Conservation (phyloP, 2,113 vertebrate species). For the Toxostoma redivivum region DNA sequence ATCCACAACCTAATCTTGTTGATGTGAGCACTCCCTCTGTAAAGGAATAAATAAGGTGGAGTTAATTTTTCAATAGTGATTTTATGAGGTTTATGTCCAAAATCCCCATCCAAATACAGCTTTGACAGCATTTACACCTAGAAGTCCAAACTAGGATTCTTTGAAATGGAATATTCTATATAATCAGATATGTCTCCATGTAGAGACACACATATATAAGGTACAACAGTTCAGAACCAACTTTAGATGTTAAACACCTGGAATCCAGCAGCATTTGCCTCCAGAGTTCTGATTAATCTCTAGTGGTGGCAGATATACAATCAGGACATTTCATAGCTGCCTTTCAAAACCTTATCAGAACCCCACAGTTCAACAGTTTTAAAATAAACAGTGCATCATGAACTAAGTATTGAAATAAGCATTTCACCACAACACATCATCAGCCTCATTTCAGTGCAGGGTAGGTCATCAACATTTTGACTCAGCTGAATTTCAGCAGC, state of each 20-base stretch:
- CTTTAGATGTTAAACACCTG: not conserved
- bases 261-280: not conserved
- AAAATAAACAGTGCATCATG: conserved; percentile 47
- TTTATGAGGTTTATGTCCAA: not conserved
- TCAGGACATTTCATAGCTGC: not conserved
- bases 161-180: not conserved
- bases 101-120: not conserved
- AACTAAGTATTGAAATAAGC: conserved; percentile 47
- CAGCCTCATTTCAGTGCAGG: not conserved
- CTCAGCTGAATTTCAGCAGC: not conserved
- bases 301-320: not conserved
- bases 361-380: not conserved
- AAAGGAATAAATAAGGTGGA: not conserved
- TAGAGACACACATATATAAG: not conserved
- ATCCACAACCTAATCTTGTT: not conserved
- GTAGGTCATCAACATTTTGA: conserved; percentile 23
- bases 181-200: not conserved
- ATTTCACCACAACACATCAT: not conserved
- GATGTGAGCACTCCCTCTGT: not conserved
- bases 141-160: not conserved
- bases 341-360: conserved; percentile 36
- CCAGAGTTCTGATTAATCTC: not conserved
- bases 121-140: not conserved
- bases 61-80: not conserved
- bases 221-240: not conserved